Evolutionary conservation across 2,113 vertebrate genomes (phyloP), one percentile per base, ranked within the genome.

Genomic region (Thalassarche chlororhynchos): DNA sequence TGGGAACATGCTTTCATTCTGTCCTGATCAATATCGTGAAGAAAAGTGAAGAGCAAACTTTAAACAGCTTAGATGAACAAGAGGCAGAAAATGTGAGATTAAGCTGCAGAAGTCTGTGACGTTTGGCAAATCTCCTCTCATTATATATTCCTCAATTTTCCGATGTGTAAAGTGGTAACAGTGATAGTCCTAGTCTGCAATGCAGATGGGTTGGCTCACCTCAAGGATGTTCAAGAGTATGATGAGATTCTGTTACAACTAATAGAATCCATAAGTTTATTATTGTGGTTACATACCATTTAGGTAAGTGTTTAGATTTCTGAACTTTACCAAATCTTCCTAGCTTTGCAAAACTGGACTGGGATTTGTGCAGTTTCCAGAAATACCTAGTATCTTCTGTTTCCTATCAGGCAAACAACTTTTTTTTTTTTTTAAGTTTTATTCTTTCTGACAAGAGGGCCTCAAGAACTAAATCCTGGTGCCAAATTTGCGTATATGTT

Each of bases 1-100:
- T 74, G 69, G 95, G 78, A 84, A 76, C 34, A 46, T 64, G 36
- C 95, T 96, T 97, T 72, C 65, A 87, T 94, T 95, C 87, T 89
- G 55, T 82, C 87, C 70, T 87, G 47, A 81, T 54, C 23, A 88
- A 42, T 78, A 94, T 81, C 3, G 0, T 7, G 25, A 85, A 88
- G 61, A 82, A 84, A 94, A 95, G 78, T 34, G 83, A 85, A 42
- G 23, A 80, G 42, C 36, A 88, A 97, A 94, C 75, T 94, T 90
- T 51, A 66, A 93, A 75, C 71, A 95, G 75, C 38, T 80, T 46
- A 81, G 79, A 86, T 44, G 44, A 91, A 80, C 13, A 80, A 66
- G 32, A 68, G 26, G 40, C 23, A 82, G 55, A 86, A 93, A 80
- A 94, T 11, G 14, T 28, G 29, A 66, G 84, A 88, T 49, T 29